Evolutionary conservation across 2,797 vertebrate genomes (phyloP).

Genomic region (Anolis apletophallus): DNA sequence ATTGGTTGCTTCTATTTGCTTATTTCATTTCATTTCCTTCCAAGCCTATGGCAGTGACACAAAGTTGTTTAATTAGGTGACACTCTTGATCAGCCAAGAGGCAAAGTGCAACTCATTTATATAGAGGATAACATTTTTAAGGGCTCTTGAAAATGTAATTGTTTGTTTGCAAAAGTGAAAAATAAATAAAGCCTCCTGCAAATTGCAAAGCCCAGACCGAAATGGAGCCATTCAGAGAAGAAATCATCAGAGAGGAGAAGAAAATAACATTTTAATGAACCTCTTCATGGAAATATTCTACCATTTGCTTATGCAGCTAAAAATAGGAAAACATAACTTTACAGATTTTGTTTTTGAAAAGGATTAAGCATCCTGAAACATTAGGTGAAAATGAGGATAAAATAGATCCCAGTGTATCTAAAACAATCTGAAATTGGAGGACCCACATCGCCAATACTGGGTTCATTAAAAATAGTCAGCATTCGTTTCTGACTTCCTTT

Average conservation of each 20-base stretch:
- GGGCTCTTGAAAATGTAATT: constrained; percentile 44
- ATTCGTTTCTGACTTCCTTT: no score
- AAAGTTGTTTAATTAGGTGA: constrained; percentile 64
- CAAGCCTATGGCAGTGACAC: constrained; percentile 55
- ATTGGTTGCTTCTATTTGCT: constrained; percentile 46
- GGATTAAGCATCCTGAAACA: not conserved
- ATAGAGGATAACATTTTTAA: constrained; percentile 56
- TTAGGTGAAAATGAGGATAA: not conserved
- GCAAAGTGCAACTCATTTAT: constrained; percentile 63
- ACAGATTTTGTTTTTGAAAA: not conserved
- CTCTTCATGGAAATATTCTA: constrained; percentile 24
- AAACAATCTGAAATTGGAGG: no score
- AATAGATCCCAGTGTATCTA: not conserved
- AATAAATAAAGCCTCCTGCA: constrained; percentile 51
- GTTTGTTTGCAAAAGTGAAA: constrained; percentile 59
- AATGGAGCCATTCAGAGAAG: constrained; percentile 27
- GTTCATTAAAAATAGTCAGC: no score
- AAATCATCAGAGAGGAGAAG: constrained; percentile 34
- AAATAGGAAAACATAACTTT: constrained; percentile 1
- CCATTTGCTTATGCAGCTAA: not conserved
- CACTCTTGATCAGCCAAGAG: constrained; percentile 63
- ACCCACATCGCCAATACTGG: no score
- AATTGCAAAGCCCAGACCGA: constrained; percentile 36
- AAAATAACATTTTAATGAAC: constrained; percentile 37
- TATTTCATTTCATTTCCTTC: constrained; percentile 59